phyloP scores from a whole-genome alignment of 2,797 vertebrate species.

The Macrochelys suwanniensis region DNA sequence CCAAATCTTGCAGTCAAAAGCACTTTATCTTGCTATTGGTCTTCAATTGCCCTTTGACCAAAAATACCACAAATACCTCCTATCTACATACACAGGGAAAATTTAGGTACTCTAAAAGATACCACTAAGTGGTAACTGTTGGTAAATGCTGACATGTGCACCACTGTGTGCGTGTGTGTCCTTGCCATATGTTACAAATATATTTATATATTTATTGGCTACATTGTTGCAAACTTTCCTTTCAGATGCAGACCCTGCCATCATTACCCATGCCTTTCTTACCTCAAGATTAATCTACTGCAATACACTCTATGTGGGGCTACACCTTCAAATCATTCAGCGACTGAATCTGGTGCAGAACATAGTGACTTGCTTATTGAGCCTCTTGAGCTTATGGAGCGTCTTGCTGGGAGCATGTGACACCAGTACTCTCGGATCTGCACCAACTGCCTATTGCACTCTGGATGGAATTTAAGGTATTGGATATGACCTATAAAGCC shows the following conservation, averaged over 20 bases:
- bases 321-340: neutral
- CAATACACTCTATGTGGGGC: rapidly evolving
- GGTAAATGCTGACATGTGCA: neutral
- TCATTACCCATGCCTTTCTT: neutral
- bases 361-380: rapidly evolving
- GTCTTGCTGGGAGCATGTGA: rapidly evolving
- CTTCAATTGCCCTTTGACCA: neutral
- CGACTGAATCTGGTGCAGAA: neutral
- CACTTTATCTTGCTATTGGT: neutral
- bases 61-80: neutral
- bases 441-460: neutral
- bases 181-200: neutral
- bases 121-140: neutral
- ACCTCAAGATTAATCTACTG: neutral
- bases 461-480: neutral
- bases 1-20: neutral
- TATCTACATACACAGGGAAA: neutral
- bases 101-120: neutral
- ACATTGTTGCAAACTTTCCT: neutral
- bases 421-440: neutral
- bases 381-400: neutral
- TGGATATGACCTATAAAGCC: neutral
- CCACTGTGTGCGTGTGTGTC: neutral
- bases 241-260: neutral
- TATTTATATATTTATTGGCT: neutral